Conservation (phyloP, 2,888 invertebrate species). For the Eudemis profundana region DNA sequence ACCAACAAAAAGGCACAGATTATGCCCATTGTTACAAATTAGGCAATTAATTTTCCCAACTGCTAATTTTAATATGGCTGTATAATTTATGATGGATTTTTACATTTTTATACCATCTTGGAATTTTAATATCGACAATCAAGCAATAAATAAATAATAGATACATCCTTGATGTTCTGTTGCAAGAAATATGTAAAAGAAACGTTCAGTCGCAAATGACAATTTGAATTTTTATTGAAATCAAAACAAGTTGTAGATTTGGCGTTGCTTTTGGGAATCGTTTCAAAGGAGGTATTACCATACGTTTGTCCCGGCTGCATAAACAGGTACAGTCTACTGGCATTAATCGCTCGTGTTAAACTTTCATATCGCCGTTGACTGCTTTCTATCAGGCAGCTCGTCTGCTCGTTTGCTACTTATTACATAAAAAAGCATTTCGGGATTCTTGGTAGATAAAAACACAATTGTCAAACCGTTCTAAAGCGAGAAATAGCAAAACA, state of each 20-base stretch:
- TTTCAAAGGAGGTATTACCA: slow-evolving; percentile 59
- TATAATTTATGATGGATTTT: slow-evolving; percentile 31
- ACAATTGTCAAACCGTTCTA: too few species aligned
- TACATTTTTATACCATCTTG: slow-evolving; percentile 28
- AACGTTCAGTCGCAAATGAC: slow-evolving; percentile 33
- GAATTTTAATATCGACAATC: slow-evolving; percentile 30
- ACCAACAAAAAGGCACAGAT: slow-evolving; percentile 8
- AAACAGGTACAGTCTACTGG: slow-evolving; percentile 60
- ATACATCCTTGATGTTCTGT: slow-evolving; percentile 36
- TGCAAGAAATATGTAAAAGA: slow-evolving; percentile 35
- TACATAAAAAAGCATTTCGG: too few species aligned
- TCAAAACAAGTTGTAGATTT: slow-evolving; percentile 64
- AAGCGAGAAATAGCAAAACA: too few species aligned
- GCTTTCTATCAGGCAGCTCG: too few species aligned
- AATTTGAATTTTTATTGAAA: slow-evolving; percentile 41
- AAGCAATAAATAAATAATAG: slow-evolving; percentile 35
- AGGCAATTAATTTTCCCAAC: slow-evolving; percentile 24
- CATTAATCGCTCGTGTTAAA: too few species aligned
- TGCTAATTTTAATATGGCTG: slow-evolving; percentile 27
- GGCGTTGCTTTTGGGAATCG: slow-evolving; percentile 58
- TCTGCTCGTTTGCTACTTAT: too few species aligned
- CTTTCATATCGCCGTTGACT: background rate
- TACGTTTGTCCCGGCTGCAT: slow-evolving; percentile 64
- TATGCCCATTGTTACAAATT: slow-evolving; percentile 36
- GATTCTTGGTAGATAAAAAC: too few species aligned